Evolutionary conservation across 2,797 vertebrate species (phyloP), one percentile per base, ranked within the genome.

Genomic region (Gambelia wislizenii): DNA sequence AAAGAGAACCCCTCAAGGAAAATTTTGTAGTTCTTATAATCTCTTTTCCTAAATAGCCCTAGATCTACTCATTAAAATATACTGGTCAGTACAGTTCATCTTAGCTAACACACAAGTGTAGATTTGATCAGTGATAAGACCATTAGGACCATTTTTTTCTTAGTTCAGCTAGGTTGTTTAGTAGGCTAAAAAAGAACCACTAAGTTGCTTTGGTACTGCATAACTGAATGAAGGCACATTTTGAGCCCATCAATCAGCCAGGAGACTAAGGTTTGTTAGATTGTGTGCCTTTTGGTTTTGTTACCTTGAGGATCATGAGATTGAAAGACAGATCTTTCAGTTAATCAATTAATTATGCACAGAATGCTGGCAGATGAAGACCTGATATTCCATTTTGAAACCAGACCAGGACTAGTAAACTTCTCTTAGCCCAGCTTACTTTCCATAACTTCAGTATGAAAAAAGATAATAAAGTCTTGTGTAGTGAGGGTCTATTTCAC

Each of bases 41-140:
- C 75, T 89, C 87, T 86, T 94, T 94, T 96, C 85, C 89, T 85
- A 77, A 76, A 87, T 87, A 83, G 87, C 86, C 84, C 87, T 91
- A 59, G 83, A 89, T 91, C 67, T 89, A 87, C 67, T 95, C 72
- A 42, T 91, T 93, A 88, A 89, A 94, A 59, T 47, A 76, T 36
- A 30, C 22, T 33, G 4, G 54, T 16, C 67, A 49, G 36, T 49
- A 16, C 22, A 72, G 2, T 20, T 54, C 18, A 54, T 18, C 25
- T n/a, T 72, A 39, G n/a, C 36, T 25, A 59, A 52, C 4, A 85
- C 27, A 74, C 70, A 75, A 18, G 36, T 59, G 33, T 79, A 33
- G 74, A 76, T 33, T 76, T 75, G 20, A 25, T 75, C 72, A 75
- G 39, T 44, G 22, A 44, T 75, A 67, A 12, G 8, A 67, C 1